Percentiles rank a stretch among this genome's conserved stretches.
Evolutionary conservation across 2,113 vertebrate species (phyloP).

Genomic region (Serinus canaria): DNA sequence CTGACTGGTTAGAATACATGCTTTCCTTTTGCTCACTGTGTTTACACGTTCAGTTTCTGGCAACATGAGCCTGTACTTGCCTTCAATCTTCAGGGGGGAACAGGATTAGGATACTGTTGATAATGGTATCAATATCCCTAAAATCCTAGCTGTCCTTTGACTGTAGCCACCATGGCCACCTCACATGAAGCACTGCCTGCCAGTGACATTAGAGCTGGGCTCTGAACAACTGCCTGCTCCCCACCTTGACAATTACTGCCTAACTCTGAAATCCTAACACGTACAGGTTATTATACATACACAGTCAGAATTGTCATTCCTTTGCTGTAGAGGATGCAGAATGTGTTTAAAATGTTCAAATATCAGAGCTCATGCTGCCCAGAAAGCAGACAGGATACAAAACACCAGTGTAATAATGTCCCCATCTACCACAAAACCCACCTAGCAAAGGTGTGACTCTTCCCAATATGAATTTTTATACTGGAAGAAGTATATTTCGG

Average conservation of each 20-base stretch:
- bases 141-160: neutral
- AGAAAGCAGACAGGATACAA: neutral
- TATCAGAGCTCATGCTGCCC: neutral
- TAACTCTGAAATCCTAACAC: neutral
- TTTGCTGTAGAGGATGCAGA: neutral
- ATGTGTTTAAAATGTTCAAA: neutral
- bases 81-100: rapidly evolving
- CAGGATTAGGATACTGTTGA: neutral
- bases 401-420: neutral
- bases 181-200: neutral
- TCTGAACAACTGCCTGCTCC: neutral
- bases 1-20: neutral
- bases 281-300: rapidly evolving
- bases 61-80: neutral
- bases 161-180: neutral
- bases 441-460: neutral
- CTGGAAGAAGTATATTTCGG: neutral
- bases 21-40: neutral
- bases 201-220: neutral
- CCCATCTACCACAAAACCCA: neutral
- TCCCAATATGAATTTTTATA: neutral
- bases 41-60: neutral
- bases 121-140: neutral
- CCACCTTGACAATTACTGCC: neutral
- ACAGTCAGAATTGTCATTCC: neutral